These are phyloP conservation scores for Anoplophora glabripennis DNA, from an alignment of 1,140 invertebrate species.

Conservation along the genomic window DNA sequence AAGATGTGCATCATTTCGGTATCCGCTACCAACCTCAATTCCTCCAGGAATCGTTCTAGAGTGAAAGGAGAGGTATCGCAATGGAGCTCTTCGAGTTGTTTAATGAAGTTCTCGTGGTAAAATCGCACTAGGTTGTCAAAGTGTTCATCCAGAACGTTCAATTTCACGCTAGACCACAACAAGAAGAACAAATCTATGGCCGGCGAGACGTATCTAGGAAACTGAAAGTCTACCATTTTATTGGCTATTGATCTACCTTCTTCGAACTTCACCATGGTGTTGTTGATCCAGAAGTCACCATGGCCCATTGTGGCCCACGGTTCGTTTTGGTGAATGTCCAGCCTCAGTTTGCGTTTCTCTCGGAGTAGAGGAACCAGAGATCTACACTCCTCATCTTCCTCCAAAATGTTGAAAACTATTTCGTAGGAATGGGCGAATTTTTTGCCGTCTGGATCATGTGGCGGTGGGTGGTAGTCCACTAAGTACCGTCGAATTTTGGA, in stretches of 20 bases:
- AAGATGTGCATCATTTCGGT: too few relatives aligned
- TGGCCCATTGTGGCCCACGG: conserved; percentile 49
- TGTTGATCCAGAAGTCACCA: conserved; percentile 6
- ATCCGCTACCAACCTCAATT: too few relatives aligned
- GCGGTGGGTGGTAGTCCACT: too few relatives aligned
- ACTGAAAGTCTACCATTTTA: conserved; percentile 57
- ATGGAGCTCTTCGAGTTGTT: too few relatives aligned
- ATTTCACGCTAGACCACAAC: conserved; percentile 53
- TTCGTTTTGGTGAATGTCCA: conserved; percentile 33
- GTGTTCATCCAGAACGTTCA: conserved; percentile 43
- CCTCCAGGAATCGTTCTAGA: too few relatives aligned
- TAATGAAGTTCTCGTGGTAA: conserved; percentile 44
- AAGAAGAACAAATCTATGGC: conserved; percentile 57
- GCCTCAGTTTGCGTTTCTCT: conserved; percentile 29
- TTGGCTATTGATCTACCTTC: neutral
- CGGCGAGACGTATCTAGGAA: conserved; percentile 51
- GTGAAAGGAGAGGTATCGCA: too few relatives aligned
- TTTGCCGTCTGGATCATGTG: too few relatives aligned
- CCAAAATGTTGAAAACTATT: conserved; percentile 5
- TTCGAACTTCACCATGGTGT: neutral
- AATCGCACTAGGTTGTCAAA: conserved; percentile 50
- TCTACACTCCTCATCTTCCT: conserved; percentile 1
- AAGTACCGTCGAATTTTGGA: too few relatives aligned
- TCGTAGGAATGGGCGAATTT: conserved; percentile 18
- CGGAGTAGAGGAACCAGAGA: conserved; percentile 28